Conservation (phyloP, 2,797 vertebrate species). For the Bothrops alternatus region DNA sequence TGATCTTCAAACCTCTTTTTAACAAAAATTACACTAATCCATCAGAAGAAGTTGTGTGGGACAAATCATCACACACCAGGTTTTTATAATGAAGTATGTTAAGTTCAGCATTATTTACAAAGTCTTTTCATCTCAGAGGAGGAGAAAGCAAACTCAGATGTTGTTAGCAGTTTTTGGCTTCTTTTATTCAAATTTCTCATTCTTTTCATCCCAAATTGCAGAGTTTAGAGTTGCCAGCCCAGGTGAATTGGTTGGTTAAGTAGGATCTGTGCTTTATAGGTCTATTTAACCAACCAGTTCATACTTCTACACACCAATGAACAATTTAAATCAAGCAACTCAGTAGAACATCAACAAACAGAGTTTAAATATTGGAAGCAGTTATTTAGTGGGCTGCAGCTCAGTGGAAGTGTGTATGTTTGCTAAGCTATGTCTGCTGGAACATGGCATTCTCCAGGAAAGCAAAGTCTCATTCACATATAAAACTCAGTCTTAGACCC, state of each 20-base stretch:
- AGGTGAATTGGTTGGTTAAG: background rate
- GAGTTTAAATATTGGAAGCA: background rate
- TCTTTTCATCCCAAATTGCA: background rate
- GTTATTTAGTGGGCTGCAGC: background rate
- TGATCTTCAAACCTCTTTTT: background rate
- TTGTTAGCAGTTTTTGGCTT: background rate
- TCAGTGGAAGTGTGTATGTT: background rate
- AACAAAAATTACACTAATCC: background rate
- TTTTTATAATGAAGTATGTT: background rate
- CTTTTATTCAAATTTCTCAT: background rate
- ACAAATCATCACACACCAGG: background rate
- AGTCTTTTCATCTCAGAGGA: background rate
- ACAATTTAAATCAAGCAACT: background rate
- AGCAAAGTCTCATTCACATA: background rate
- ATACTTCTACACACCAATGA: background rate
- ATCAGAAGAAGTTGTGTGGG: background rate
- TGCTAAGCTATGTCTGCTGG: background rate
- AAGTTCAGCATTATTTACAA: background rate
- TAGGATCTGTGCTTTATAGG: background rate
- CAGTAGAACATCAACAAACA: background rate
- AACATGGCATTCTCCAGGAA: background rate
- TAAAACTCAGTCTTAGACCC: background rate
- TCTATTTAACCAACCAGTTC: background rate
- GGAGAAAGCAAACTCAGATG: background rate
- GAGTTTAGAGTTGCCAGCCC: background rate